Evolutionary conservation across 2,113 vertebrate genomes (phyloP), one percentile per base, ranked within the genome.

Genomic region (Tyrannus savana): DNA sequence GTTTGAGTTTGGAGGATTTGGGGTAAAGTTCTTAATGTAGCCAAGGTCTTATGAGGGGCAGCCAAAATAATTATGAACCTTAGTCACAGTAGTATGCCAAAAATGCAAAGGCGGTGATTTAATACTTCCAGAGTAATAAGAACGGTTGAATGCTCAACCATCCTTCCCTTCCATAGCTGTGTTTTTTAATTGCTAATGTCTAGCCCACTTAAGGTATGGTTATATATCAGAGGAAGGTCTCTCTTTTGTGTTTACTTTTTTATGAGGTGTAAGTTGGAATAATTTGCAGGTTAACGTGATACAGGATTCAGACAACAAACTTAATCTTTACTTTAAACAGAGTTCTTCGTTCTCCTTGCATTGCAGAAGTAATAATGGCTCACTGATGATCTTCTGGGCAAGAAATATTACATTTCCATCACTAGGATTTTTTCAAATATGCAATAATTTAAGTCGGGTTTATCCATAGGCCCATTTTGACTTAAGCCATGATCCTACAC

Each of bases 51-150:
- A 23, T 24, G 31, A 58, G 66, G 19, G n/a, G n/a, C 62, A 91
- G 66, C 89, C 87, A 82, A 87, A 84, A 84, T 72, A 72, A 64
- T 81, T 86, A 42, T 44, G 73, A 81, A 71, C 88, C 68, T 77
- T 75, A 80, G 59, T 81, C 64, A 71, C 47, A 52, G 50, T 42
- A 75, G 24, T 47, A 41, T 67, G 83, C 68, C 72, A 89, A 39
- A 93, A 92, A 89, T 89, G 50, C 49, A 71, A 81, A 92, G 28
- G 52, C 64, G 68, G 56, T 92, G 80, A 89, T 96, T 84, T 93
- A 87, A 39, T 92, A 64, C 69, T 87, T 95, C 52, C 76, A 68
- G 50, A 73, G 25, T 47, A 93, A 5, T 69, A 62, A 74, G 39
- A 93, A 63, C 49, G 56, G 52, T 67, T 46, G 72, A 58, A 77